Conservation (phyloP, 2,797 vertebrate genomes). For the Tympanoctomys barrerae region DNA sequence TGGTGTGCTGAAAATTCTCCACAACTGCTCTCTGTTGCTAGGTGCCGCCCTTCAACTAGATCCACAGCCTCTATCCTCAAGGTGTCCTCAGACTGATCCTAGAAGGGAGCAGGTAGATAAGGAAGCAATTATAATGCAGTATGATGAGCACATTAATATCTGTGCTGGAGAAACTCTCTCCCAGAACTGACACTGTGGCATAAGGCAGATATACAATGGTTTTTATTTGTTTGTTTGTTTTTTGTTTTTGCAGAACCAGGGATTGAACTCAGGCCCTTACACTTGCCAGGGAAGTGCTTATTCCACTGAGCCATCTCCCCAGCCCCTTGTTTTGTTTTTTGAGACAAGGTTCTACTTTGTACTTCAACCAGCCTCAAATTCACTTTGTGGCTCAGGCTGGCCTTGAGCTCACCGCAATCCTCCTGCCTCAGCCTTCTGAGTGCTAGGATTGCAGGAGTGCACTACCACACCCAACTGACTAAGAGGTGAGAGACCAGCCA, state of each 20-base stretch:
- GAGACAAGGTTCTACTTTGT: not conserved
- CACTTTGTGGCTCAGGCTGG: not conserved
- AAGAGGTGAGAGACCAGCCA: not conserved
- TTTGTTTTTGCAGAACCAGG: too few species aligned
- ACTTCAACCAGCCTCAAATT: not conserved
- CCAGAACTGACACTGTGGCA: not conserved
- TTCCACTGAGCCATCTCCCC: too few species aligned
- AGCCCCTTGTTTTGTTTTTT: not conserved
- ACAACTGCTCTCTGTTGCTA: not conserved
- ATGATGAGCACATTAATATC: not conserved
- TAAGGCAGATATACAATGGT: slow-evolving; percentile 1
- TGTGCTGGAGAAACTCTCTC: not conserved
- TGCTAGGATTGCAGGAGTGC: not conserved
- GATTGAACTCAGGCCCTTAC: too few species aligned
- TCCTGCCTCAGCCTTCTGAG: not conserved
- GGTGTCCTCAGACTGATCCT: not conserved
- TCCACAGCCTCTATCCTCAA: not conserved
- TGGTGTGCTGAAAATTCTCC: not conserved
- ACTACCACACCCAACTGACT: not conserved
- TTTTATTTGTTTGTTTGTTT: not conserved
- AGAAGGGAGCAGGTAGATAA: not conserved
- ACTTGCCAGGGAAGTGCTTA: too few species aligned
- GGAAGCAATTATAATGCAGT: not conserved
- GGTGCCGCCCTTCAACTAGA: not conserved
- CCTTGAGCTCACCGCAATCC: not conserved